Evolutionary conservation across 2,888 invertebrate species (phyloP).

Genomic region (Drosophila fungiperda): DNA sequence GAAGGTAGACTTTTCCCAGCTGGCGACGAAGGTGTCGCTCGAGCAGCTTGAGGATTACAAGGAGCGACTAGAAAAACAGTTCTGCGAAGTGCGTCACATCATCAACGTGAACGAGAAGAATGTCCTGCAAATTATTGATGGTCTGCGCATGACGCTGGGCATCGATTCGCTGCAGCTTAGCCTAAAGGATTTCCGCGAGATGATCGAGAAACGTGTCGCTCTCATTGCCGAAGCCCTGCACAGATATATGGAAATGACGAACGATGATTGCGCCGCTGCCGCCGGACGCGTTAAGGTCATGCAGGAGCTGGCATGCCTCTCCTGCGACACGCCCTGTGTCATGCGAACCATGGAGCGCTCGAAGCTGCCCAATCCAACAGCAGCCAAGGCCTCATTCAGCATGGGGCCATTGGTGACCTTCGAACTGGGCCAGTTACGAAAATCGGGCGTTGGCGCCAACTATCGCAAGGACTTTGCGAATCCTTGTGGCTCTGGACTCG

Average conservation of each 20-base stretch:
- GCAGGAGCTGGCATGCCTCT: conserved; percentile 91
- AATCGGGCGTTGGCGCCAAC: conserved; percentile 80
- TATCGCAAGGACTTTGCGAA: conserved; percentile 76
- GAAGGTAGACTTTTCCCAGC: conserved; percentile 89
- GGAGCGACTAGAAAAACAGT: conserved; percentile 75
- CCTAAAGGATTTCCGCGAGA: conserved; percentile 88
- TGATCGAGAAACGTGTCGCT: conserved; percentile 86
- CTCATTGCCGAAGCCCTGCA: conserved; percentile 74
- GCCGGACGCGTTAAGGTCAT: conserved; percentile 89
- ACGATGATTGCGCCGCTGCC: conserved; percentile 88
- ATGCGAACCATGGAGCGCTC: conserved; percentile 88
- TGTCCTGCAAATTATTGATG: conserved; percentile 86
- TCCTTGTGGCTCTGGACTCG: conserved; percentile 67
- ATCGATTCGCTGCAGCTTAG: conserved; percentile 88
- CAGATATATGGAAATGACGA: conserved; percentile 78
- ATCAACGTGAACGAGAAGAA: conserved; percentile 77
- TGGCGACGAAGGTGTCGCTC: conserved; percentile 90
- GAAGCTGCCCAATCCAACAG: conserved; percentile 85
- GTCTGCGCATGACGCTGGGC: conserved; percentile 88
- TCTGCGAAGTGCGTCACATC: conserved; percentile 73
- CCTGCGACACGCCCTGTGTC: conserved; percentile 90
- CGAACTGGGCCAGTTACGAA: conserved; percentile 87
- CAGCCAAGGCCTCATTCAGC: conserved; percentile 87
- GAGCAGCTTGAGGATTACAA: conserved; percentile 89
- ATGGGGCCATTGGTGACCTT: conserved; percentile 91